phyloP scores from a whole-genome alignment of 2,797 vertebrate genomes.

The Lycodopsis pacificus region DNA sequence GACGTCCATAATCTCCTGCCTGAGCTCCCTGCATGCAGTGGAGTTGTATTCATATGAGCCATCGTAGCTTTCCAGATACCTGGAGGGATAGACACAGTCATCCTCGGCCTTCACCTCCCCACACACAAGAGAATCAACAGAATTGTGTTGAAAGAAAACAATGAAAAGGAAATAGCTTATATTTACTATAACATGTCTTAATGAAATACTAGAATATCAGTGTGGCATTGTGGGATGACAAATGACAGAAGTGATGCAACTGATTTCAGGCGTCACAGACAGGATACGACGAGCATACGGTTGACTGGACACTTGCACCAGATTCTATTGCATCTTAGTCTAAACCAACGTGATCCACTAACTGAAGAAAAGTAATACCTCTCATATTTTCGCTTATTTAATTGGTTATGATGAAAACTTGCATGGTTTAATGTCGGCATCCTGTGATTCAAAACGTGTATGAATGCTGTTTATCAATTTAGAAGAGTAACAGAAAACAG shows the following conservation, averaged over 20 bases:
- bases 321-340: slow-evolving; percentile 75
- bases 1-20: slow-evolving; percentile 94
- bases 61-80: slow-evolving; percentile 96
- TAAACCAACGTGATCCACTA: slow-evolving; percentile 55
- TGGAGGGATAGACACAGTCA: slow-evolving; percentile 85
- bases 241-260: slow-evolving; percentile 70
- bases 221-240: slow-evolving; percentile 65
- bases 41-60: slow-evolving; percentile 95
- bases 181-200: slow-evolving; percentile 41
- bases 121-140: slow-evolving; percentile 50
- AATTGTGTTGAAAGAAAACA: slow-evolving; percentile 25
- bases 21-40: slow-evolving; percentile 93
- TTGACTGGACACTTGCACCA: slow-evolving; percentile 75
- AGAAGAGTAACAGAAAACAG: slow-evolving; percentile 12
- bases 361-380: slow-evolving; percentile 25
- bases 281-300: slow-evolving; percentile 43
- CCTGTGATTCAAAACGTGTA: slow-evolving; percentile 23
- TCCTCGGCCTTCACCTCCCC: slow-evolving; percentile 46
- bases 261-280: slow-evolving; percentile 55
- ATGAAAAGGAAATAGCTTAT: slow-evolving; percentile 39
- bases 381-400: slow-evolving; percentile 47
- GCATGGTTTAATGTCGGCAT: slow-evolving; percentile 13
- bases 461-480: slow-evolving; percentile 13
- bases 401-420: slow-evolving; percentile 36
- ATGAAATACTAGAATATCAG: slow-evolving; percentile 52